Base-by-base conservation (phyloP, 2,888 invertebrate genomes). In the Eilema sororculum region DNA sequence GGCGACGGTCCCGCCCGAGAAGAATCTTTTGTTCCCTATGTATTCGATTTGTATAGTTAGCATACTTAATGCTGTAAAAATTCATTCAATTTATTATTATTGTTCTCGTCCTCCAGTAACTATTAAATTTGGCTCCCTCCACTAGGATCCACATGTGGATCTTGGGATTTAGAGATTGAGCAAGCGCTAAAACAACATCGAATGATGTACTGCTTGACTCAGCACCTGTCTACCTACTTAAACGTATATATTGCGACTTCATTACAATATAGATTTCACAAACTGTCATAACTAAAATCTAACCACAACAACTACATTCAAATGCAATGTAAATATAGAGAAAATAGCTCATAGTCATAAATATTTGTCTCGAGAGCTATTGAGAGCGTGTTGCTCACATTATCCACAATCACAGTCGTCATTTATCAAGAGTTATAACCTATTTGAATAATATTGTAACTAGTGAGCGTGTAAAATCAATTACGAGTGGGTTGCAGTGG, bases 361-460 rank as follows among this genome's bases (percentile, higher is more conserved):
- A 83, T 82, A 82, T 79, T 83, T 76, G 80, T 72, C 75, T 68
- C 64, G 59, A 66, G 64, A 68, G 37, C 79, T 75, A 83, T 81
- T 76, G 76, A 78, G 67, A 78, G 73, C 72, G 75, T 74, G 82
- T 64, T 57, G 65, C 72, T 60, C 71, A 72, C 82, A 87, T 90
- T 90, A 89, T 86, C 79, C 77, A 82, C 86, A 80, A 87, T 90
- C 85, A 89, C 83, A 80, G 89, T 86, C 86, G 70, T 80, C 86
- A 80, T 89, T 87, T 87, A 85, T 89, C 86, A 88, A 78, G 84
- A 88, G 78, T 88, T 91, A 91, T 88, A 86, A 85, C 84, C 83
- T 80, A 85, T 85, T 87, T 85, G 83, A 85, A 85, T 88, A 87
- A 84, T 84, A 85, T 73, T 78, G 83, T 82, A 81, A 83, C 82